phyloP scores from a whole-genome alignment of 1,140 invertebrate genomes.

The Eulimnadia texana region DNA sequence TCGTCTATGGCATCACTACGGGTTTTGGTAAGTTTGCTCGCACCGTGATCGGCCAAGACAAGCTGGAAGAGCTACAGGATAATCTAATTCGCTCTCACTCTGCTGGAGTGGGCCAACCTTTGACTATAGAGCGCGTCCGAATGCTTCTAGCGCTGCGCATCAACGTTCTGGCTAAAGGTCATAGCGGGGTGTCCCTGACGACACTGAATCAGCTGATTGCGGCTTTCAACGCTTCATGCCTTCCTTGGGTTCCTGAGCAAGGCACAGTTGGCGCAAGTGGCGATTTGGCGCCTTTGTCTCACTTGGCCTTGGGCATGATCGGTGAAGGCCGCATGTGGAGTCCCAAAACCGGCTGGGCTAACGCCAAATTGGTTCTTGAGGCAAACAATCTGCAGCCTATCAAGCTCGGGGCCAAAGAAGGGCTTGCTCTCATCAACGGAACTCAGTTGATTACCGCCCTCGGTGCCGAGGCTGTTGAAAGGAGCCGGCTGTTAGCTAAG shows the following conservation, averaged over 20 bases:
- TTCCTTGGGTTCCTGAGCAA: conserved; percentile 59
- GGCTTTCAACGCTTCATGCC: conserved; percentile 54
- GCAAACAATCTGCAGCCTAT: conserved; percentile 43
- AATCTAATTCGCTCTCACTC: conserved; percentile 56
- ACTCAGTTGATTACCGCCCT: conserved; percentile 57
- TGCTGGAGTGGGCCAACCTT: conserved; percentile 49
- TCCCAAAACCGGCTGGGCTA: conserved; percentile 50
- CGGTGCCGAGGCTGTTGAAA: conserved; percentile 49
- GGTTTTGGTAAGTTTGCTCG: conserved; percentile 60
- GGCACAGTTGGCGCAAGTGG: conserved; percentile 59
- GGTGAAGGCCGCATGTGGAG: conserved; percentile 66
- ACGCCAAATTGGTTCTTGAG: conserved; percentile 46
- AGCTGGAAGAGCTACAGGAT: conserved; percentile 47
- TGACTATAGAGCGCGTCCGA: conserved; percentile 44
- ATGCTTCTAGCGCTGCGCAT: conserved; percentile 56
- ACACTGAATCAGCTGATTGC: conserved; percentile 46
- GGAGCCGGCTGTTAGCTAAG: conserved; percentile 41
- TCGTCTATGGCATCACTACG: conserved; percentile 61
- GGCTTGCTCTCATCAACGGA: conserved; percentile 56
- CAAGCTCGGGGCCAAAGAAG: conserved; percentile 49
- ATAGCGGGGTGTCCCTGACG: conserved; percentile 49
- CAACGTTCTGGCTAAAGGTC: conserved; percentile 56
- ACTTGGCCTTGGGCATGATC: conserved; percentile 48
- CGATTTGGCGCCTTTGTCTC: conserved; percentile 52
- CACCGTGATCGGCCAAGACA: conserved; percentile 40